Evolutionary conservation across 2,797 vertebrate species (phyloP), one percentile per base, ranked within the genome.

Genomic region (Epinephelus awoara): DNA sequence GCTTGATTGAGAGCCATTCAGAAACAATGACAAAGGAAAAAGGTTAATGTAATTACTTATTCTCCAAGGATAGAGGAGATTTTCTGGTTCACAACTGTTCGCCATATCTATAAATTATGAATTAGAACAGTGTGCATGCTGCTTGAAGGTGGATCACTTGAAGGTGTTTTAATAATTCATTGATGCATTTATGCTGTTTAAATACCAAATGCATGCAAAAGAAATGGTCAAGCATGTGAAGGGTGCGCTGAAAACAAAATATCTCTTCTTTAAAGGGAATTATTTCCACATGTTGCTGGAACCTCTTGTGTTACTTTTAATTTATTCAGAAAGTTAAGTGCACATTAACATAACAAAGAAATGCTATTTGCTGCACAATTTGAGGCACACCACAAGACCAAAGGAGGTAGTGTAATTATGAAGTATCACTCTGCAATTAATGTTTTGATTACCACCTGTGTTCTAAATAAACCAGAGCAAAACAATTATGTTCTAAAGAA

Each of bases 81-180:
- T 27, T 77, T 79, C 51, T 63, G 52, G 52, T 73, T 77, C 69
- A 72, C 19, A 74, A 71, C 55, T 52, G 56, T 80, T 73, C 73
- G 54, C 21, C 44, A 11, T 12, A 58, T 72, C 25, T 42, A 59
- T 75, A 72, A 85, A 84, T 50, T 68, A 84, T 61, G 21, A 76
- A 73, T 68, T 47, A 54, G 5, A 71, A 55, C 52, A 50, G 55
- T 68, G 27, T 72, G 51, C 59, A 59, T 69, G 57, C 44, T 42
- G 83, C 63, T 64, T 65, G 7, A 72, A 61, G 15, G 9, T 56
- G 64, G 70, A 82, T 74, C 72, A 62, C 72, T 85, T 79, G 23
- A 78, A 83, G 42, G 18, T 68, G 52, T 54, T 34, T 88, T 54
- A 87, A 88, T 88, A 71, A 88, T 81, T 86, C 17, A 85, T 81